phyloP scores from a whole-genome alignment of 2,797 vertebrate species.

The Myripristis jacobus region DNA sequence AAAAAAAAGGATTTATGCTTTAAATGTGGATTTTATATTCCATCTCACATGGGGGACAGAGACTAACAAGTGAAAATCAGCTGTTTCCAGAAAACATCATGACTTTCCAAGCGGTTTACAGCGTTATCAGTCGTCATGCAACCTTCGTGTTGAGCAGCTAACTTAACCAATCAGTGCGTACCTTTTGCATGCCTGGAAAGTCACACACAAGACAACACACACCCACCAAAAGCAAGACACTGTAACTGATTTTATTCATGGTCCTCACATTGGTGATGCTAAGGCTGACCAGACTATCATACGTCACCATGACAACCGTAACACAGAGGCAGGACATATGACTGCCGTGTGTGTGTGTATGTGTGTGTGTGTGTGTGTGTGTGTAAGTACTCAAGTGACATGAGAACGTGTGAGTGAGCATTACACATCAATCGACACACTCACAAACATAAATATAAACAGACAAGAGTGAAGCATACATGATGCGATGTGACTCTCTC shows the following conservation, averaged over 20 bases:
- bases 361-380: conserved; percentile 15
- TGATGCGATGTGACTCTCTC: conserved; percentile 52
- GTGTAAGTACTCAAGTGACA: too few relatives aligned
- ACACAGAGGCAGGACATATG: conserved; percentile 26
- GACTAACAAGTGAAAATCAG: conserved; percentile 3
- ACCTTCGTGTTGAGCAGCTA: conserved; percentile 29
- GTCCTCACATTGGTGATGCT: conserved; percentile 27
- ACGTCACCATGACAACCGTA: conserved; percentile 43
- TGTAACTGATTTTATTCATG: not conserved
- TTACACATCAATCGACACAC: conserved; percentile 28
- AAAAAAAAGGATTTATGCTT: conserved; percentile 4
- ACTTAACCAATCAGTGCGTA: conserved; percentile 8
- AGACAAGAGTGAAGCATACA: conserved; percentile 32
- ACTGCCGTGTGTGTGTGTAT: conserved; percentile 21
- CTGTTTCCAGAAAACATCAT: conserved; percentile 20
- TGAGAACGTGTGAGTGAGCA: not conserved
- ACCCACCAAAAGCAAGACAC: not conserved
- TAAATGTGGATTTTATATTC: conserved; percentile 12
- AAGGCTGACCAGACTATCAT: conserved; percentile 29
- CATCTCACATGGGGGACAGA: conserved; percentile 19
- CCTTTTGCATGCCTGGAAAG: conserved; percentile 1
- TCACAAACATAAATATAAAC: conserved; percentile 41
- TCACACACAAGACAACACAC: not conserved
- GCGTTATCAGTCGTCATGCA: not conserved
- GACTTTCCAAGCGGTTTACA: conserved; percentile 22